Base-by-base conservation (phyloP, 2,888 invertebrate species). In the Acronicta aceris region DNA sequence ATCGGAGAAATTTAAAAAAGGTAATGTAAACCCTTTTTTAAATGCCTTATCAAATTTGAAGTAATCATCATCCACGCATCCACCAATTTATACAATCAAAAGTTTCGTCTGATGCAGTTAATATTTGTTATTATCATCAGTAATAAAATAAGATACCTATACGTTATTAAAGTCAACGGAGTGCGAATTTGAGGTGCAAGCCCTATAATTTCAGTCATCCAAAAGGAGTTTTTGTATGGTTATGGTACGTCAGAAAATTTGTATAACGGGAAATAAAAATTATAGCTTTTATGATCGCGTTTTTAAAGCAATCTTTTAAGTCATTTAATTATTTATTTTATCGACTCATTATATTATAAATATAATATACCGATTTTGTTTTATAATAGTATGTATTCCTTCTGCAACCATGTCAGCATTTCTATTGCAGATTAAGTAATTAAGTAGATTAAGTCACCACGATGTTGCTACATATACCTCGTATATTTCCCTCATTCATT, bases 91-190 rank as follows among this genome's bases (percentile, higher is more conserved):
- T 40, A 53, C 66, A 53, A 41, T 41, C 27, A 64, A 57, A 50
- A 36, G 13, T 51, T 67, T 64, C 49, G 63, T 58, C 48, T 30
- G 17, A 47, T 47, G 60, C 55, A 43, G 47, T 62, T 62, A 74
- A 71, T 76, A 74, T 81, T 76, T 72, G 61, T 77, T 67, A 78
- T 75, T 67, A 72, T 57, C 49, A 50, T 53, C 36, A 54, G 71
- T 67, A 78, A 76, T 83, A 79, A 81, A 80, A 72, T 74, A 73
- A 71, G 57, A 63, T 45, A n/a, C n/a, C n/a, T n/a, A 79, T 69
- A 59, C 52, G 59, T 72, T 76, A 71, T 76, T 76, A 72, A 73
- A 61, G 61, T 68, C 69, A 57, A 64, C 61, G 59, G 60, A 65
- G 65, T 58, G 72, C 52, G 65, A 79, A 67, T 70, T 78, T 74